Evolutionary conservation across 2,888 invertebrate genomes (phyloP).

Genomic region (Serrognathus titanus): DNA sequence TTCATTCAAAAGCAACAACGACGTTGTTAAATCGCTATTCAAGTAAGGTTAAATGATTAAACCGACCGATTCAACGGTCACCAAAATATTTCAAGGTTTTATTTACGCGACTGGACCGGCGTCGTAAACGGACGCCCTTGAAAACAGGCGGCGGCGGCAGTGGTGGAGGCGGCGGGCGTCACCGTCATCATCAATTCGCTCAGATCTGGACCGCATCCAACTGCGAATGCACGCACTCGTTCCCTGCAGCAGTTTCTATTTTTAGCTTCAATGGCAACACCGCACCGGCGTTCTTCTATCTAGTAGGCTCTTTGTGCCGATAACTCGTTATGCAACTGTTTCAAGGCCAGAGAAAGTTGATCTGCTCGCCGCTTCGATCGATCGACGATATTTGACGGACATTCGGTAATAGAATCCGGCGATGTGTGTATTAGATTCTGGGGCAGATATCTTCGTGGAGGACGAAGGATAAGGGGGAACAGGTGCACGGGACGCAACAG

Average conservation of each 20-base stretch:
- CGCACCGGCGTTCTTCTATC: slow-evolving; percentile 15
- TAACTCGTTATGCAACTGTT: slow-evolving; percentile 39
- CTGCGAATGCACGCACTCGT: not conserved
- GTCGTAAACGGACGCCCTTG: slow-evolving; percentile 1
- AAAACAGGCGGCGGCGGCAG: not conserved
- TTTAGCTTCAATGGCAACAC: slow-evolving; percentile 34
- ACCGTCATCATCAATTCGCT: not conserved
- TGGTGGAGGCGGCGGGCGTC: too few species aligned
- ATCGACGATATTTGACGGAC: slow-evolving; percentile 6
- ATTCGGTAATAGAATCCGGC: slow-evolving; percentile 1
- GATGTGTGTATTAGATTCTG: not conserved
- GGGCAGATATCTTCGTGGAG: not conserved
- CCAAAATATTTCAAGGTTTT: slow-evolving; percentile 2
- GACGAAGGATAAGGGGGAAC: too few species aligned
- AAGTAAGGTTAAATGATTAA: not conserved
- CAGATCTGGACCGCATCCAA: slow-evolving; percentile 1
- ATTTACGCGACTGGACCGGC: not conserved
- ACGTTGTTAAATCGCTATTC: too few species aligned
- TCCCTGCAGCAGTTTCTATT: slow-evolving; percentile 27
- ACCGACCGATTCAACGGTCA: not conserved
- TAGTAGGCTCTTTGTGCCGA: slow-evolving; percentile 27
- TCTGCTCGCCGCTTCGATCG: slow-evolving; percentile 15
- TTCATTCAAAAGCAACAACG: too few species aligned
- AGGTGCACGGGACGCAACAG: too few species aligned
- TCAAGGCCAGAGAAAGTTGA: slow-evolving; percentile 45